Percentiles rank a stretch among this genome's conserved stretches.
Conservation (phyloP, 2,113 vertebrate species). For the Zeus faber region DNA sequence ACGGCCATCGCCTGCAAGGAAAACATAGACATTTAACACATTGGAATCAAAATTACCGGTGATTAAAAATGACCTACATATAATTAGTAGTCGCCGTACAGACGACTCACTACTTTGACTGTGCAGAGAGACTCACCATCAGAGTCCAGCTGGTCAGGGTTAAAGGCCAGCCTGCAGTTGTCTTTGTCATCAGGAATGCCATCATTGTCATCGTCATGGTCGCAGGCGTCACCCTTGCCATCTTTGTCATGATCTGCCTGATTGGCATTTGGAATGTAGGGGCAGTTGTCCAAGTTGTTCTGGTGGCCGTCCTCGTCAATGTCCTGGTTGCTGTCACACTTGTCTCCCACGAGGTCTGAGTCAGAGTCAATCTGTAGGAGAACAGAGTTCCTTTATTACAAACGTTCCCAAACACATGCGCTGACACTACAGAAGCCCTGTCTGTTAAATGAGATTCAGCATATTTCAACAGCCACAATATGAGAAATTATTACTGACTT, state of each 20-base stretch:
- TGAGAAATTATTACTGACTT: conserved; percentile 22
- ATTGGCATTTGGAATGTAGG: conserved; percentile 96
- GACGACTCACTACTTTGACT: neutral
- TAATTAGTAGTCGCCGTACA: neutral
- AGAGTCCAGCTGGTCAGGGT: conserved; percentile 92
- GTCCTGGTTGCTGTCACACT: conserved; percentile 96
- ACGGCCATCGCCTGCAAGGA: conserved; percentile 86
- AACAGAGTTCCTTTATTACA: conserved; percentile 49
- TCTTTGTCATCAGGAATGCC: conserved; percentile 96
- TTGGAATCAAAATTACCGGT: neutral
- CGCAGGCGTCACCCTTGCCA: conserved; percentile 95
- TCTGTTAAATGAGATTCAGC: conserved; percentile 23
- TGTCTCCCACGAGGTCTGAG: conserved; percentile 92
- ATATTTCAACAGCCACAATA: conserved; percentile 26
- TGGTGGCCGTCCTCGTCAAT: conserved; percentile 98
- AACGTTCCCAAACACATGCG: conserved; percentile 21
- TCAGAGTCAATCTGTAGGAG: conserved; percentile 88
- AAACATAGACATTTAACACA: neutral
- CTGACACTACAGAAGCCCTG: conserved; percentile 23
- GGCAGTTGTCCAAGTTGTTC: conserved; percentile 98
- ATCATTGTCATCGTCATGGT: conserved; percentile 98
- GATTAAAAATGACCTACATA: neutral
- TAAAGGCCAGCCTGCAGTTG: conserved; percentile 90
- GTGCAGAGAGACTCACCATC: conserved; percentile 80
- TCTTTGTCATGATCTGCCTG: conserved; percentile 98